Conservation (phyloP, 2,888 invertebrate species). For the Sinopyrophorus schimmeli region DNA sequence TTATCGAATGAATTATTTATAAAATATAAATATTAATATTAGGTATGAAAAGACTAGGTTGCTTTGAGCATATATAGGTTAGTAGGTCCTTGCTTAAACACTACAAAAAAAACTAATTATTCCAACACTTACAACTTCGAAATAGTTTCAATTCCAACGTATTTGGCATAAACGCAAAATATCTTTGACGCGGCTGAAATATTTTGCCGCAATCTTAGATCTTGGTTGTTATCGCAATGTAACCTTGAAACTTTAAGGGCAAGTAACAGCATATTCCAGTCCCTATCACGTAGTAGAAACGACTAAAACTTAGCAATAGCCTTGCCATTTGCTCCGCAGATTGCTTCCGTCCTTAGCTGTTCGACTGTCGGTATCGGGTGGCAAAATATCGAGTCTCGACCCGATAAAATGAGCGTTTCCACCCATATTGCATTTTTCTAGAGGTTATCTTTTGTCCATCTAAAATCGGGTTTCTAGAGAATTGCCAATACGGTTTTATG, state of each 20-base stretch:
- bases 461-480: conserved; percentile 31
- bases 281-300: conserved; percentile 23
- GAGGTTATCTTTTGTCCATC: conserved; percentile 37
- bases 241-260: conserved; percentile 18
- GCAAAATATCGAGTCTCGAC: conserved; percentile 36
- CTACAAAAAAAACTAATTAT: too few relatives aligned
- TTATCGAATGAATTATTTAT: too few relatives aligned
- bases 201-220: conserved; percentile 7
- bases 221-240: conserved; percentile 21
- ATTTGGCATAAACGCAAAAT: too few relatives aligned
- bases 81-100: too few relatives aligned
- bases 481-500: conserved; percentile 34
- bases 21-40: too few relatives aligned
- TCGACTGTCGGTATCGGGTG: conserved; percentile 25
- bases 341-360: conserved; percentile 30
- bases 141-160: too few relatives aligned
- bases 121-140: too few relatives aligned
- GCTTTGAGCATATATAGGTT: too few relatives aligned
- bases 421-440: conserved; percentile 35
- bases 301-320: conserved; percentile 28
- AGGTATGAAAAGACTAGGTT: too few relatives aligned
- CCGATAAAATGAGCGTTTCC: conserved; percentile 30
- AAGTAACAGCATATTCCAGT: conserved; percentile 24
- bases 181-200: conserved; percentile 13
- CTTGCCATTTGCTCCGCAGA: conserved; percentile 28